Conservation (phyloP, 2,113 vertebrate species). For the Rissa tridactyla region DNA sequence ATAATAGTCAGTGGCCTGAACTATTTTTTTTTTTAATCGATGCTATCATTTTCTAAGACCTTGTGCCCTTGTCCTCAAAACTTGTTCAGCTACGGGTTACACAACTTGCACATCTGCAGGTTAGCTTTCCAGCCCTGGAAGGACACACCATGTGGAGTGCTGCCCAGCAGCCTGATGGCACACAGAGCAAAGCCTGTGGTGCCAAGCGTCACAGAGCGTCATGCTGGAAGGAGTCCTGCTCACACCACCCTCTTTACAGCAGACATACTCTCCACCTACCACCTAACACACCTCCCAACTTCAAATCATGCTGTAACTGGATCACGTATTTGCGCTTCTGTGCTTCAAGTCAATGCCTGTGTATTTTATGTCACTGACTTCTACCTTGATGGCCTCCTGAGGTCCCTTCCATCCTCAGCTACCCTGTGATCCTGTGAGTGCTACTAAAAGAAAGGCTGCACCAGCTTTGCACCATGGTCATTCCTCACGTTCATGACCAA, state of each 20-base stretch:
- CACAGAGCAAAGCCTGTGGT: not conserved
- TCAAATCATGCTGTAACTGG: not conserved
- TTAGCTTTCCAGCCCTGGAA: not conserved
- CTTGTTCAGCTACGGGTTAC: not conserved
- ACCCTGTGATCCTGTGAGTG: not conserved
- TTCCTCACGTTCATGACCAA: not conserved
- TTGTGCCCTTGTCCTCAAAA: not conserved
- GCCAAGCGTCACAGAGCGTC: no score
- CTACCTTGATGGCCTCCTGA: not conserved
- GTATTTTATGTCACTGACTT: not conserved
- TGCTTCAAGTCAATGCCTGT: not conserved
- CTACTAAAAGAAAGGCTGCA: not conserved
- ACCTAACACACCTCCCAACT: not conserved
- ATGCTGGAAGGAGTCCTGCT: not conserved
- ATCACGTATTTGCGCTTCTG: not conserved
- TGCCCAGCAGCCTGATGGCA: not conserved
- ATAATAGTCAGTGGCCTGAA: not conserved
- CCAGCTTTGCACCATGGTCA: not conserved
- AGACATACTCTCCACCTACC: not conserved
- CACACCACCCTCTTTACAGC: not conserved
- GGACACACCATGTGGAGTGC: not conserved
- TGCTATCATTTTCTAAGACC: not conserved
- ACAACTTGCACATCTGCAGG: not conserved
- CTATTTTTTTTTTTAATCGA: not conserved
- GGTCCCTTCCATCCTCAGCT: not conserved